These are phyloP conservation scores for Siphlonurus alternatus DNA, from an alignment of 2,888 invertebrate genomes.

Conservation along the genomic window DNA sequence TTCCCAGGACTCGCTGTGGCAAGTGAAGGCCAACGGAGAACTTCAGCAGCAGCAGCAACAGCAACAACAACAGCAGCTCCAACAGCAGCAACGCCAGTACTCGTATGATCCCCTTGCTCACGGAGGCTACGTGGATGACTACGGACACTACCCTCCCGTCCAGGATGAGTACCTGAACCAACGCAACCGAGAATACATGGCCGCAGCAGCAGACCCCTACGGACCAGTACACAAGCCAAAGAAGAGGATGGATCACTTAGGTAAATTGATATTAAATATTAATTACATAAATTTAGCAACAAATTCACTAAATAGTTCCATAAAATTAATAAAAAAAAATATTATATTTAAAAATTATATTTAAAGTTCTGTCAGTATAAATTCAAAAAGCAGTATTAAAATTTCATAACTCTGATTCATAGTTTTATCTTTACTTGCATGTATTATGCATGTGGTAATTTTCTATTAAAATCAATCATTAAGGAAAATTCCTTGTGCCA, in stretches of 20 bases:
- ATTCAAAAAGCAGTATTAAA: background rate
- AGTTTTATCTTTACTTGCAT: too few relatives aligned
- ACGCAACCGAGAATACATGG: slow-evolving; percentile 13
- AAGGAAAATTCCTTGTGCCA: too few relatives aligned
- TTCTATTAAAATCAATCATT: too few relatives aligned
- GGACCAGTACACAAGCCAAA: slow-evolving; percentile 80
- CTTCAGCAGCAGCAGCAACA: slow-evolving; percentile 13
- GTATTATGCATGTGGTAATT: too few relatives aligned
- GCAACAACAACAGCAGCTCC: slow-evolving; percentile 12
- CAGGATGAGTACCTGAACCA: slow-evolving; percentile 15
- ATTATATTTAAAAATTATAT: background rate
- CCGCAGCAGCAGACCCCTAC: slow-evolving; percentile 51
- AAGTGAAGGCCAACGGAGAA: slow-evolving; percentile 76
- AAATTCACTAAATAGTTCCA: background rate
- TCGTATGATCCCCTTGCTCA: slow-evolving; percentile 65
- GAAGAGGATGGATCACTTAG: slow-evolving; percentile 73
- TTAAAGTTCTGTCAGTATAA: background rate
- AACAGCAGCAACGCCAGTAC: slow-evolving; percentile 16
- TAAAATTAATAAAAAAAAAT: too few relatives aligned
- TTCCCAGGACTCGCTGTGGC: slow-evolving; percentile 88
- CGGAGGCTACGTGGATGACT: slow-evolving; percentile 71
- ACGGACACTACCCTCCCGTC: slow-evolving; percentile 61
- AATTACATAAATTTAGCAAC: background rate
- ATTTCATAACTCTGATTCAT: too few relatives aligned
- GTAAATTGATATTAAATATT: slow-evolving; percentile 35